Percentiles rank a stretch among this genome's conserved stretches.
Evolutionary conservation across 2,113 vertebrate genomes (phyloP).

Genomic region (Macroglossus sobrinus): DNA sequence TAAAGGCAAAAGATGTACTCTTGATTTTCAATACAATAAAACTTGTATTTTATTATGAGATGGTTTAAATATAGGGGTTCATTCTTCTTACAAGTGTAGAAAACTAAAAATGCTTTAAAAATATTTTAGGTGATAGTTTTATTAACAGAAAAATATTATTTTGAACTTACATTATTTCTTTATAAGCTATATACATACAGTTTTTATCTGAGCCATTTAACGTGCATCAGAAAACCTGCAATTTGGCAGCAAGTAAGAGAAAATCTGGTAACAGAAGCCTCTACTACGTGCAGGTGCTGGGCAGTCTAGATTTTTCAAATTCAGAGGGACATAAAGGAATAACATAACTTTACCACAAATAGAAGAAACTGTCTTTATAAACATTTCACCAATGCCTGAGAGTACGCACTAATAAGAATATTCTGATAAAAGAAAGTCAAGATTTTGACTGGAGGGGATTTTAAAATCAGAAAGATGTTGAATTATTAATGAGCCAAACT

Average conservation of each 20-base stretch:
- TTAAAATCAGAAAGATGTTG: slow-evolving; percentile 68
- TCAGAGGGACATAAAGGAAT: neutral
- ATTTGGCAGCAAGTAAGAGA: neutral
- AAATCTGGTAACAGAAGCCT: neutral
- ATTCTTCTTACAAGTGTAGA: neutral
- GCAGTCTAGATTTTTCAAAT: neutral
- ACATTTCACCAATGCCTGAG: slow-evolving; percentile 8
- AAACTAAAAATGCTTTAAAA: neutral
- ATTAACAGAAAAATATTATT: neutral
- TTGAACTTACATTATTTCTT: neutral
- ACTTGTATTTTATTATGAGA: neutral
- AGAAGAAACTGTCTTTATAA: neutral
- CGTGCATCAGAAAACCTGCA: neutral
- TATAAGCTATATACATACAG: neutral
- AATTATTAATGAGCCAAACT: slow-evolving; percentile 67
- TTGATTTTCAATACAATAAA: neutral
- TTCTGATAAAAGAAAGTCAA: neutral
- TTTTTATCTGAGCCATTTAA: neutral
- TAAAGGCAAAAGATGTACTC: neutral
- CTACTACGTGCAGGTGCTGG: accelerated
- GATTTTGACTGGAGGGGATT: slow-evolving; percentile 50
- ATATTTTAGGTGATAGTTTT: neutral
- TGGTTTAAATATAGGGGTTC: neutral
- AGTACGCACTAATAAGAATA: neutral
- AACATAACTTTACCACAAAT: neutral